Base-by-base conservation (phyloP, 2,797 vertebrate species). In the Rachycentron canadum region DNA sequence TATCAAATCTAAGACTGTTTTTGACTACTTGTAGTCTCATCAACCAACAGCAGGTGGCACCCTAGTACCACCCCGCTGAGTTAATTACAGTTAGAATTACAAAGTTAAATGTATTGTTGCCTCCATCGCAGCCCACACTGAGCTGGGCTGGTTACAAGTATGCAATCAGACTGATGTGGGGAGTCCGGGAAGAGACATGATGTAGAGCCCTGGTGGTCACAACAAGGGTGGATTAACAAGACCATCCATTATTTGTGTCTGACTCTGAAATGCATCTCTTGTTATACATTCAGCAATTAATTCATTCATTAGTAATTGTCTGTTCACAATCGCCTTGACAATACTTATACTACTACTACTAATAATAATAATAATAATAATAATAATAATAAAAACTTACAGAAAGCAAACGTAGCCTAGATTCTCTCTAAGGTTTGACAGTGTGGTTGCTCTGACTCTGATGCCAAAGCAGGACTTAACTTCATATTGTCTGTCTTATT, bases 31-130 rank as follows among this genome's bases (percentile, higher is more conserved):
- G 57, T 38, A 34, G 11, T 74, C 0, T 43, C 50, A 0, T 6
- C 7, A 1, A 23, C 0, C 3, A 25, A 8, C 91, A 84, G 72
- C 77, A 90, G 89, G 2, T 82, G 87, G 85, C 69, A 1, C 0
- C 38, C 2, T 28, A 2, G 21, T 0, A 41, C 50, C 50, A n/a
- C 6, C n/a, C 3, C 28, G 34, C 34, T n/a, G 45, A 7, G 26
- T 4, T 21, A n/a, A n/a, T n/a, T n/a, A n/a, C n/a, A n/a, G n/a
- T n/a, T n/a, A n/a, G n/a, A n/a, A n/a, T n/a, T n/a, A n/a, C n/a
- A n/a, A n/a, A n/a, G n/a, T n/a, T n/a, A n/a, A n/a, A n/a, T n/a
- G n/a, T n/a, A n/a, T n/a, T n/a, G n/a, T n/a, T n/a, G 32, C 32
- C 32, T 32, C 3, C 32, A 32, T 3, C 32, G 34, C 7, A 36